phyloP scores from a whole-genome alignment of 2,113 vertebrate genomes.

The Stigmatopora argus region DNA sequence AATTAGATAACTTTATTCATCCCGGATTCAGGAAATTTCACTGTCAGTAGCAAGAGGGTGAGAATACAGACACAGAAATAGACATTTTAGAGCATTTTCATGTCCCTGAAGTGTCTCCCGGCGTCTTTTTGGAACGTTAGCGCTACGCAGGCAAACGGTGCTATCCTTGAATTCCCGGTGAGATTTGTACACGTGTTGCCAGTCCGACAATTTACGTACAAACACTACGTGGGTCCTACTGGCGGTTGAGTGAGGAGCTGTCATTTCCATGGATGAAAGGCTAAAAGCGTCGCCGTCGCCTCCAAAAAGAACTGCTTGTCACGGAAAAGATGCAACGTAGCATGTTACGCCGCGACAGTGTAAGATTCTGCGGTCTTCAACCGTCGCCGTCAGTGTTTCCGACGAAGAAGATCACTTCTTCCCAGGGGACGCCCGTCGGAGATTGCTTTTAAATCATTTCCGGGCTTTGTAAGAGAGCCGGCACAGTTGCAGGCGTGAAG shows the following conservation, averaged over 20 bases:
- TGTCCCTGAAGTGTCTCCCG: slow-evolving; percentile 2
- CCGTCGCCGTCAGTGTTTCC: neutral
- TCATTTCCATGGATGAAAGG: neutral
- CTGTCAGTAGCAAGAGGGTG: no score
- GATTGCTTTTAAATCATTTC: slow-evolving; percentile 1
- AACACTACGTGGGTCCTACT: no score
- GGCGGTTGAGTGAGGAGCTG: neutral
- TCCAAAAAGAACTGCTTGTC: neutral
- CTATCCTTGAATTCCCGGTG: slow-evolving; percentile 53
- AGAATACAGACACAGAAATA: no score
- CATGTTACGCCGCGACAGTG: neutral
- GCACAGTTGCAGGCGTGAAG: neutral
- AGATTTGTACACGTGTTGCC: slow-evolving; percentile 7
- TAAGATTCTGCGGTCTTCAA: slow-evolving; percentile 1
- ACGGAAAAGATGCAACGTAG: neutral
- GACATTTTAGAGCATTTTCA: no score
- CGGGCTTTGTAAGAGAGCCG: neutral
- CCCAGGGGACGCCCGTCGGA: neutral
- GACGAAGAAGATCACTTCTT: slow-evolving; percentile 2
- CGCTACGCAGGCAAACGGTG: slow-evolving; percentile 30
- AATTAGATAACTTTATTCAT: no score
- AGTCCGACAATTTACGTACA: neutral
- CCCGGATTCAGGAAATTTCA: no score
- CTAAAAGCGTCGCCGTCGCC: neutral
- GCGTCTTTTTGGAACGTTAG: slow-evolving; percentile 48